Conservation (phyloP, 2,113 vertebrate genomes). For the Rafetus swinhoei region DNA sequence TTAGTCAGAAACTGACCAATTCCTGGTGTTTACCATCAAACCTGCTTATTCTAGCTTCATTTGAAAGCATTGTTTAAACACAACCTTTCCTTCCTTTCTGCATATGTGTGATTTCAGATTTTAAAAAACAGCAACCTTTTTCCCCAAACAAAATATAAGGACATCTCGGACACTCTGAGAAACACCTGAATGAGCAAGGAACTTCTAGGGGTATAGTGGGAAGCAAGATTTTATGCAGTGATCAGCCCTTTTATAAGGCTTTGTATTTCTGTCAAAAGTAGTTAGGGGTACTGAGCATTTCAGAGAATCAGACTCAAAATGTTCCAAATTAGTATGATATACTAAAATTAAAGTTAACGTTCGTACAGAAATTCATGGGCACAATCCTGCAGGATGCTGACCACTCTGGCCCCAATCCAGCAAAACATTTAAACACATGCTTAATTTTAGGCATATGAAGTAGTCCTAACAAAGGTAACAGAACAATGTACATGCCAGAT, state of each 20-base stretch:
- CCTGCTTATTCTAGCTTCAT: conserved; percentile 43
- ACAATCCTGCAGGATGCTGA: accelerated
- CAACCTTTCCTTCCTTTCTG: not conserved
- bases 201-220: not conserved
- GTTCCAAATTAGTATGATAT: not conserved
- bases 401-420: accelerated
- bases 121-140: conserved; percentile 50
- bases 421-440: not conserved
- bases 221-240: not conserved
- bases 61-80: not conserved
- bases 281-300: not conserved
- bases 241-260: not conserved
- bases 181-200: conserved; percentile 47
- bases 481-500: not conserved
- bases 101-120: not conserved
- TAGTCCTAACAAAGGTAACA: accelerated
- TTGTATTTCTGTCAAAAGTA: conserved; percentile 5
- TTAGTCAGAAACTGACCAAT: not conserved
- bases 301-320: accelerated
- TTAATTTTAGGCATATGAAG: accelerated
- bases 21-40: not conserved
- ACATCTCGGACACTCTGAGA: conserved; percentile 33
- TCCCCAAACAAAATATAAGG: not conserved
- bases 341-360: accelerated
- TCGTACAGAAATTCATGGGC: accelerated